Percentiles rank a stretch among this genome's conserved stretches.
Evolutionary conservation across 2,888 invertebrate genomes (phyloP).

Genomic region (Tridacna crocea): DNA sequence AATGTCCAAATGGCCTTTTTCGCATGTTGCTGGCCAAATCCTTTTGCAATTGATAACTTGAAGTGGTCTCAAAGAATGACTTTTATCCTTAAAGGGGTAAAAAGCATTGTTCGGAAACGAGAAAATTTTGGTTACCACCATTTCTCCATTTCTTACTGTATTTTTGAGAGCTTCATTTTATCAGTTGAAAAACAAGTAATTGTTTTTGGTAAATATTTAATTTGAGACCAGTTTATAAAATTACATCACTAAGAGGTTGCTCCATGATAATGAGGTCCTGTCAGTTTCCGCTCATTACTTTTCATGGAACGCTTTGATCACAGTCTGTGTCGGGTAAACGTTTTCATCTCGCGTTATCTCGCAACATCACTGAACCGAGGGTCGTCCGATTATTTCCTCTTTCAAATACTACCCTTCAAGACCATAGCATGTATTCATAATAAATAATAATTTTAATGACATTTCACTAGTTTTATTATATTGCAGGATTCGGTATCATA

Average conservation of each 20-base stretch:
- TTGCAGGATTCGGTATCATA: slow-evolving; percentile 49
- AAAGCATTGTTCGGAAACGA: too few species aligned
- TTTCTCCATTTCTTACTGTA: too few species aligned
- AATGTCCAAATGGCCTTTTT: too few species aligned
- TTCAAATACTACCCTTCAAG: slow-evolving; percentile 28
- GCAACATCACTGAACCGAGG: slow-evolving; percentile 35
- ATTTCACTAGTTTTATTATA: slow-evolving; percentile 57
- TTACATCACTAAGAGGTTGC: slow-evolving; percentile 20
- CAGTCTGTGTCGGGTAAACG: slow-evolving; percentile 44
- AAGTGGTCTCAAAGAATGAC: too few species aligned
- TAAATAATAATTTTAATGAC: slow-evolving; percentile 67
- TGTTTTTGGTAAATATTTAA: background rate
- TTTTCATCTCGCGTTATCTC: slow-evolving; percentile 50
- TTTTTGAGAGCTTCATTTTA: too few species aligned
- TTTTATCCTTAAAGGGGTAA: too few species aligned
- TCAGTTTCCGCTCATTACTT: slow-evolving; percentile 32
- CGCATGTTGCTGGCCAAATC: too few species aligned
- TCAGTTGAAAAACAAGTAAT: background rate
- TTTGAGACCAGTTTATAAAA: slow-evolving; percentile 4
- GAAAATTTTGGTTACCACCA: too few species aligned
- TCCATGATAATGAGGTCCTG: slow-evolving; percentile 17
- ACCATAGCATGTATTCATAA: slow-evolving; percentile 45
- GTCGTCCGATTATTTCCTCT: slow-evolving; percentile 46
- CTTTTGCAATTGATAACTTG: too few species aligned
- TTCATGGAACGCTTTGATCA: slow-evolving; percentile 54